Evolutionary conservation across 1,140 invertebrate genomes (phyloP).

Genomic region (Drosophila lacertosa): DNA sequence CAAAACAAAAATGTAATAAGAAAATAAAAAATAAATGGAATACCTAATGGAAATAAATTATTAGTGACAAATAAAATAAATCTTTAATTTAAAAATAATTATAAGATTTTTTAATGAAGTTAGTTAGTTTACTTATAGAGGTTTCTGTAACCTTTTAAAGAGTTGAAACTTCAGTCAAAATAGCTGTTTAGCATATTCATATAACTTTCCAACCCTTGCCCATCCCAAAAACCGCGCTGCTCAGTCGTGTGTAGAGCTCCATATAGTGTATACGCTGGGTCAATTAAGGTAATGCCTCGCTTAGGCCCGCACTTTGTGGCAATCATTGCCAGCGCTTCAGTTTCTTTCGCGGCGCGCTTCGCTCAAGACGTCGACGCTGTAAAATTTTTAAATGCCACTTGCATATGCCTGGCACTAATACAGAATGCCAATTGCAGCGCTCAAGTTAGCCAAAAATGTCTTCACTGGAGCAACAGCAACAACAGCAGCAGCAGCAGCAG

Average conservation of each 20-base stretch:
- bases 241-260: neutral
- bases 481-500: constrained; percentile 31
- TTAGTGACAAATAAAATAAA: neutral
- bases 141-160: no score
- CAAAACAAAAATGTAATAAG: neutral
- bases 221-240: no score
- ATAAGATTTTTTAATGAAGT: neutral
- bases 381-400: neutral
- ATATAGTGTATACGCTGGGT: neutral
- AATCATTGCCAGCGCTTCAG: constrained; percentile 16
- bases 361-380: constrained; percentile 20
- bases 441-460: constrained; percentile 49
- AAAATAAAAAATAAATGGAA: no score
- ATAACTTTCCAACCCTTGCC: no score
- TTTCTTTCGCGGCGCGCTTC: constrained; percentile 16
- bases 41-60: no score
- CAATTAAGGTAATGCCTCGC: constrained; percentile 26
- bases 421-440: constrained; percentile 64
- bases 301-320: constrained; percentile 30
- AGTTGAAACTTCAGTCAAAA: no score
- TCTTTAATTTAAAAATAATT: neutral
- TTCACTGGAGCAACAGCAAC: constrained; percentile 57
- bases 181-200: no score
- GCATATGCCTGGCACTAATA: constrained; percentile 38
- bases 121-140: no score